A percentile compares a stretch with the other conserved stretches of the same genome.
Conservation (phyloP, 2,797 vertebrate genomes). For the Pseudopleuronectes americanus region DNA sequence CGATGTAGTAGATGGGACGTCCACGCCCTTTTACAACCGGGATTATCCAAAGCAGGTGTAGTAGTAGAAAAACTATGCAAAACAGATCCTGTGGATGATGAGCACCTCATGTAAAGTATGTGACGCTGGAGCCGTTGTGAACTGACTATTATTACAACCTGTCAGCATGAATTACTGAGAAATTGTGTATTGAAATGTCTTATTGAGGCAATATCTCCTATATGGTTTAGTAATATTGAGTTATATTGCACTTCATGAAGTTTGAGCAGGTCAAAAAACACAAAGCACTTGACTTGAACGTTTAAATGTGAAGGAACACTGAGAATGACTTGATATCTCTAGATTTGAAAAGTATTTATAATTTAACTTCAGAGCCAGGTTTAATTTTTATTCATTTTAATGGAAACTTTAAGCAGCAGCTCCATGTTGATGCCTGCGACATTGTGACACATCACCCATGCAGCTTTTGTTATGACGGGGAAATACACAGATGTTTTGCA, state of each 20-base stretch:
- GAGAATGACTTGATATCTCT: too few species aligned
- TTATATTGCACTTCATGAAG: not conserved
- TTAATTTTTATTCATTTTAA: too few species aligned
- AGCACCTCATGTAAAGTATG: conserved; percentile 14
- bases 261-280: not conserved
- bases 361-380: too few species aligned
- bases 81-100: conserved; percentile 19
- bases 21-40: conserved; percentile 9
- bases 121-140: conserved; percentile 7
- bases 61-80: conserved; percentile 22
- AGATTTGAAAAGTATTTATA: too few species aligned
- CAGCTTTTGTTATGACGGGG: conserved; percentile 27
- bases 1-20: conserved; percentile 3
- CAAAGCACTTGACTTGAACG: too few species aligned
- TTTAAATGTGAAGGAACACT: too few species aligned
- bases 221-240: not conserved
- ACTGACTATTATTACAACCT: not conserved
- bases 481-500: conserved; percentile 60
- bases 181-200: too few species aligned
- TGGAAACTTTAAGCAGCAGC: not conserved
- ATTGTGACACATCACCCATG: conserved; percentile 1
- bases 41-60: conserved; percentile 38
- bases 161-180: too few species aligned
- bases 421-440: not conserved
- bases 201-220: not conserved